These are phyloP conservation scores for Trissoscelio sp. DNA, from an alignment of 2,888 invertebrate genomes.

Conservation along the genomic window DNA sequence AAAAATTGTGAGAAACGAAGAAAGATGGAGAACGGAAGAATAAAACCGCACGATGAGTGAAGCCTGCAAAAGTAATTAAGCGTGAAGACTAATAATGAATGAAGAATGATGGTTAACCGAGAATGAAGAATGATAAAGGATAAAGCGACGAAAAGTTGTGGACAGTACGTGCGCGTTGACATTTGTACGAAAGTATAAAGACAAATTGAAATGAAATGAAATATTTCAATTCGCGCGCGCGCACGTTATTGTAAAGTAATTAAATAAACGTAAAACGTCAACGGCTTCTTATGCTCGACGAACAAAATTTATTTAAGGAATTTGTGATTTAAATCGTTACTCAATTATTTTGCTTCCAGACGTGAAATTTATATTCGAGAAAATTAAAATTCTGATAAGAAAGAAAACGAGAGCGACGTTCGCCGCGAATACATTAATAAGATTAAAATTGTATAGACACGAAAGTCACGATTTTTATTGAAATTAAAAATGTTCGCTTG, in stretches of 20 bases:
- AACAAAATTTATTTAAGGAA: slow-evolving; percentile 1
- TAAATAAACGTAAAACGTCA: not conserved
- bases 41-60: slow-evolving; percentile 3
- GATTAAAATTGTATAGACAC: slow-evolving; percentile 10
- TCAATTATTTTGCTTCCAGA: not conserved
- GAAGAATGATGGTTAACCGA: slow-evolving; percentile 19
- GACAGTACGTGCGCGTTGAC: not conserved
- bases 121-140: slow-evolving; percentile 9
- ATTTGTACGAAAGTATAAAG: not conserved
- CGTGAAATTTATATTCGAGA: not conserved
- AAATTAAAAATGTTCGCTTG: slow-evolving; percentile 13
- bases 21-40: slow-evolving; percentile 23
- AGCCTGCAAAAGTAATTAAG: slow-evolving; percentile 29
- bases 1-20: slow-evolving; percentile 30
- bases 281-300: not conserved
- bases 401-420: not conserved
- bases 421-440: slow-evolving; percentile 7
- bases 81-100: slow-evolving; percentile 24
- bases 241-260: not conserved
- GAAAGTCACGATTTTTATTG: not conserved
- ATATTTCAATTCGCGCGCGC: not conserved
- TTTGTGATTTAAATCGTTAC: not conserved
- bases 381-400: slow-evolving; percentile 15
- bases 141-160: not conserved
- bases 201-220: slow-evolving; percentile 2